Evolutionary conservation across 2,797 vertebrate genomes (phyloP), one percentile per base, ranked within the genome.

Genomic region (Rousettus madagascariensis): DNA sequence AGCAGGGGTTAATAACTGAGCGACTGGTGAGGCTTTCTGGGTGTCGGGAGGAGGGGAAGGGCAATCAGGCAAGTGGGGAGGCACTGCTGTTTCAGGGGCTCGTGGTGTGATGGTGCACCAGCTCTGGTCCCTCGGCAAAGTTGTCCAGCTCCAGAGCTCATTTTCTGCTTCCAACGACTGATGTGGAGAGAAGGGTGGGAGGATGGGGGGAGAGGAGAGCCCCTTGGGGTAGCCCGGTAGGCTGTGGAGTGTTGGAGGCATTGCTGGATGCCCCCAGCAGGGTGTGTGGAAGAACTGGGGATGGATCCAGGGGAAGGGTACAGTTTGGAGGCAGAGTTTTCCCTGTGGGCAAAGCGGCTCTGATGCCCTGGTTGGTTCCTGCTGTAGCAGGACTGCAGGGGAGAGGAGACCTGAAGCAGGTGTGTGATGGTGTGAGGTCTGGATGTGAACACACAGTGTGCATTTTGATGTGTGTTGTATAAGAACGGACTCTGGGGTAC

Each of bases 1-100:
- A 8, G 72, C 46, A 97, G 41, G 85, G 86, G 97, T 97, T 95
- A 97, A 96, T 65, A 5, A 71, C 43, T 15, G 63, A 96, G 41
- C 1, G 3, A 8, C 61, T 75, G 33, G 6, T 4, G 79, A 68
- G 77, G 53, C 46, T 90, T 83, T 59, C 87, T 20, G 72, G 59
- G 24, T 75, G 46, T 46, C 57, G 78, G 90, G 90, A 69, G 57
- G 89, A 86, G 66, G 85, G 71, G 80, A 95, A 72, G 84, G 68
- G 63, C 75, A 10, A 30, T 55, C 38, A 28, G 61, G 65, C 49
- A 17, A 46, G 79, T 65, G 55, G 20, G 68, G 75, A 24, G n/a
- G 20, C 61, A 83, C 33, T 3, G 26, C 83, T 80, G 51, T 53
- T 51, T n/a, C 68, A 53, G 61, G 22, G 74, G 30, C 41, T 77